A percentile compares a stretch with the other conserved stretches of the same genome.
Conservation (phyloP, 1,140 invertebrate genomes). For the Nasonia vitripennis region DNA sequence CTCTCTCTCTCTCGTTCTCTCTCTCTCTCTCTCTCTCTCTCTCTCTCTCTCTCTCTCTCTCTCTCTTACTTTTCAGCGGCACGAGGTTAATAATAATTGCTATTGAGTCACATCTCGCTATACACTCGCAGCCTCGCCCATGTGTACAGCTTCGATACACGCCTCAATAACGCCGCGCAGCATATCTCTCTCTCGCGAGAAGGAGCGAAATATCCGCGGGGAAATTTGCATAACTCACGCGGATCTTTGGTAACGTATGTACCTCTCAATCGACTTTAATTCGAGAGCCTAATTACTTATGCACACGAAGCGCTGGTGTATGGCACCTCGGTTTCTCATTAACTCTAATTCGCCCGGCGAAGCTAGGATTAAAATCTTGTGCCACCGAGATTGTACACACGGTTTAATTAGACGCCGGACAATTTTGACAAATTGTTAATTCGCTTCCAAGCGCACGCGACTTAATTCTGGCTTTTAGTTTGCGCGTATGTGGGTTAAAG, state of each 20-base stretch:
- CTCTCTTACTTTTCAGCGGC: too few species aligned
- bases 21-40: neutral
- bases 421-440: conserved; percentile 19
- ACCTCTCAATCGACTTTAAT: conserved; percentile 31
- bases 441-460: neutral
- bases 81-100: conserved; percentile 37
- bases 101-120: conserved; percentile 30
- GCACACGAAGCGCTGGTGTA: neutral
- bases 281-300: conserved; percentile 17
- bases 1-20: neutral
- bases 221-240: conserved; percentile 12
- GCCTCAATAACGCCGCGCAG: neutral
- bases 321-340: conserved; percentile 21
- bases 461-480: conserved; percentile 4
- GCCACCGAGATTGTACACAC: neutral
- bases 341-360: neutral
- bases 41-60: neutral
- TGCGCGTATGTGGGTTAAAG: too few species aligned
- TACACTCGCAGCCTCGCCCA: neutral
- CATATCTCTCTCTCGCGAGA: neutral
- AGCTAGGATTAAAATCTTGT: neutral
- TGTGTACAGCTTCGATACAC: neutral
- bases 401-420: neutral
- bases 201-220: neutral
- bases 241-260: conserved; percentile 30